Evolutionary conservation across 1,140 invertebrate species (phyloP), one percentile per base, ranked within the genome.

Genomic region (Listronotus oregonensis): DNA sequence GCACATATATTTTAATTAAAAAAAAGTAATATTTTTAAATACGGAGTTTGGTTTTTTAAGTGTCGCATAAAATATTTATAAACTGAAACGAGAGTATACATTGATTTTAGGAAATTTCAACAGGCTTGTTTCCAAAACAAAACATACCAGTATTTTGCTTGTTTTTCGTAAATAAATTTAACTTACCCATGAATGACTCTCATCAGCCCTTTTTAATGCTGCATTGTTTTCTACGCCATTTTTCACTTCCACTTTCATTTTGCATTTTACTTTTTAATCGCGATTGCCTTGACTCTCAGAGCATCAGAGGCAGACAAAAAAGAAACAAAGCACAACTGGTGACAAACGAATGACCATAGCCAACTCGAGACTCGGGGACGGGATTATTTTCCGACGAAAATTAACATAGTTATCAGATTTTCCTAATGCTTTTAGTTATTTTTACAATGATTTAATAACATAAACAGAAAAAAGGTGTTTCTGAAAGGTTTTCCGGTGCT

Each of bases 161-260:
- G 21, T 27, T 27, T 5, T 27, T 27, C 5, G 1, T 27, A 27
- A 1, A 3, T 27, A 27, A 27, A 27, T 27, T 27, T 5, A 27
- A 27, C 68, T 71, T 64, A 76, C 73, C 74, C 73, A 76, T 15
- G 66, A 64, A 69, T 74, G 66, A 63, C 46, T 60, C 15, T 44
- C 12, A 18, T 59, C 39, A 62, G 56, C 40, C 58, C 50, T 51
- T 67, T 66, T 55, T 58, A 51, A 64, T 51, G 39, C 54, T 31
- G 34, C 21, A 21, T 59, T 52, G 46, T 52, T 57, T 64, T 51
- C 61, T 34, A 32, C 32, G 18, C 43, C 63, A 58, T 74, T 67
- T 66, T 64, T 71, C 40, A 57, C 43, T 32, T 65, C 39, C 60
- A 72, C 73, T 69, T 74, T 74, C 73, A 74, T 74, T 57, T 71